These are phyloP conservation scores for Xiphophorus hellerii DNA, from an alignment of 2,113 vertebrate species.

Conservation along the genomic window DNA sequence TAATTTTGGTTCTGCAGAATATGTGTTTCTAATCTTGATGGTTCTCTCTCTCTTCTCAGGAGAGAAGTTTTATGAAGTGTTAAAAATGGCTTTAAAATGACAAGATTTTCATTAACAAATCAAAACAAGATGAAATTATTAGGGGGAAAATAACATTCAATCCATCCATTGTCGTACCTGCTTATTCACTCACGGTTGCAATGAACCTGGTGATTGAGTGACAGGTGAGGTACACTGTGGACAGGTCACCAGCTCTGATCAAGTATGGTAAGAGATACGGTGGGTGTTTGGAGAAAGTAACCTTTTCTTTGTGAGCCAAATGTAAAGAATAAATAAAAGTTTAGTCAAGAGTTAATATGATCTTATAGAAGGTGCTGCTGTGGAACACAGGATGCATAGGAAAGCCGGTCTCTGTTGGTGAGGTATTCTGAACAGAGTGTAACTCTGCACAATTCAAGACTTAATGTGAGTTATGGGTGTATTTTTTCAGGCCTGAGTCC, in stretches of 20 bases:
- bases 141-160: too few relatives aligned
- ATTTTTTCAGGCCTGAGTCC: slow-evolving; percentile 23
- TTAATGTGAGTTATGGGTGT: slow-evolving; percentile 28
- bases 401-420: slow-evolving; percentile 30
- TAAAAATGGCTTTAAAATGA: too few relatives aligned
- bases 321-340: slow-evolving; percentile 27
- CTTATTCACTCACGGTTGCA: too few relatives aligned
- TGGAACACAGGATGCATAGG: slow-evolving; percentile 19
- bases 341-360: slow-evolving; percentile 22
- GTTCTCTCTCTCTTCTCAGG: too few relatives aligned
- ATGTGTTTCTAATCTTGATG: too few relatives aligned
- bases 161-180: too few relatives aligned
- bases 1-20: too few relatives aligned
- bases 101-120: too few relatives aligned
- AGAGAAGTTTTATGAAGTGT: too few relatives aligned
- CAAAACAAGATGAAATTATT: too few relatives aligned
- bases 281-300: slow-evolving; percentile 7
- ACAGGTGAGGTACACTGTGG: too few relatives aligned
- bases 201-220: too few relatives aligned
- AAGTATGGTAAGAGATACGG: slow-evolving; percentile 11
- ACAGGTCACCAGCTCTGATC: background rate
- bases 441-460: slow-evolving; percentile 25
- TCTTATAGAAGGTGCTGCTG: slow-evolving; percentile 11
- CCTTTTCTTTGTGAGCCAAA: slow-evolving; percentile 17
- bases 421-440: slow-evolving; percentile 32